A percentile compares a stretch with the other conserved stretches of the same genome.
These are phyloP conservation scores for Lucifuga dentata DNA, from an alignment of 2,113 vertebrate genomes.

Conservation along the genomic window DNA sequence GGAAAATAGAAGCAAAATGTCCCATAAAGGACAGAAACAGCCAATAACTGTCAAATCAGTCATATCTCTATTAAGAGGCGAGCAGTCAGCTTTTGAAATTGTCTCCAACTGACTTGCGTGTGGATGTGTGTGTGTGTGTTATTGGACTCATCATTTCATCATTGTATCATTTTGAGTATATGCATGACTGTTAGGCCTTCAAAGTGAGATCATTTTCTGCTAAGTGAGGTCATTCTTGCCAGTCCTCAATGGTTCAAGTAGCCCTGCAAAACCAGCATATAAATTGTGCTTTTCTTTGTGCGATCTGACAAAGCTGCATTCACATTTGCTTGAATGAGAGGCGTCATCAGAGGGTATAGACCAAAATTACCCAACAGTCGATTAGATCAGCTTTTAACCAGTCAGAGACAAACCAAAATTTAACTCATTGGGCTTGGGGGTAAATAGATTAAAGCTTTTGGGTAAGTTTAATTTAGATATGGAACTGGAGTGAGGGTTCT, in stretches of 20 bases:
- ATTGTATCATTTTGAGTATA: conserved; percentile 7
- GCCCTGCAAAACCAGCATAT: conserved; percentile 1
- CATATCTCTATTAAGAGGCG: conserved; percentile 31
- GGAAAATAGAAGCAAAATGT: conserved; percentile 30
- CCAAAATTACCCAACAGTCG: conserved; percentile 30
- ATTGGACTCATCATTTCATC: not conserved
- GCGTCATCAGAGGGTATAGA: conserved; percentile 26
- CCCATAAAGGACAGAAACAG: conserved; percentile 52
- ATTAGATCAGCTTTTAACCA: conserved; percentile 21
- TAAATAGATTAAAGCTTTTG: not conserved
- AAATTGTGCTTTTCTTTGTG: conserved; percentile 18
- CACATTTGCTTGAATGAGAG: conserved; percentile 10
- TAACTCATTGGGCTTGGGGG: not conserved
- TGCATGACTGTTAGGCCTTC: conserved; percentile 1
- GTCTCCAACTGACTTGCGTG: not conserved
- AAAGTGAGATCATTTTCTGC: conserved; percentile 10
- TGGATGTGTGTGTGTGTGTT: not conserved
- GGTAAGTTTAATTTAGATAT: too few relatives aligned
- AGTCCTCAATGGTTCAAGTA: conserved; percentile 22
- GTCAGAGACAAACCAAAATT: not conserved
- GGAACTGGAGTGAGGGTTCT: too few relatives aligned
- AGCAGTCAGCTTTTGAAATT: conserved; percentile 34
- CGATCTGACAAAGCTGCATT: conserved; percentile 8
- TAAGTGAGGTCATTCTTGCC: conserved; percentile 22
- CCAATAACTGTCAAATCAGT: conserved; percentile 57